These are phyloP conservation scores for Lagopus leucura DNA, from an alignment of 2,113 vertebrate species.

Conservation along the genomic window DNA sequence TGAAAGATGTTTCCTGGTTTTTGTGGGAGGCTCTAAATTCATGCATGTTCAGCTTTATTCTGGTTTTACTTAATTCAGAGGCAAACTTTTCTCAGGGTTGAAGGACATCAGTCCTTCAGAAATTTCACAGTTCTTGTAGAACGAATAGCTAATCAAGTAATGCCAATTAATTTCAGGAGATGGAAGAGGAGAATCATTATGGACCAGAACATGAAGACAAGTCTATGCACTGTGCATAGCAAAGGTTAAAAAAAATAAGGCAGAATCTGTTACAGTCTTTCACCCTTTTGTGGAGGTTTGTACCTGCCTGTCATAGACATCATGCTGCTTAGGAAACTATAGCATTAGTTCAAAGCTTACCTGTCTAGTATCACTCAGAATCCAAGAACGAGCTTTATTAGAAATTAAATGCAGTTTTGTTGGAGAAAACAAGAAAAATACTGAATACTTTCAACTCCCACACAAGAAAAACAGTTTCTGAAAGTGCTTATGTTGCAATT, in stretches of 20 bases:
- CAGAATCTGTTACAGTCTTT: neutral
- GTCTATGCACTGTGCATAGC: neutral
- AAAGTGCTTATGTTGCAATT: neutral
- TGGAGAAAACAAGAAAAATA: neutral
- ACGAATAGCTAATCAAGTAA: conserved; percentile 1
- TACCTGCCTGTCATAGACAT: neutral
- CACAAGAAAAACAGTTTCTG: neutral
- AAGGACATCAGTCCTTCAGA: neutral
- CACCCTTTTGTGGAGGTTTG: neutral
- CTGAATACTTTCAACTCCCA: neutral
- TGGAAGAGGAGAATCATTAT: neutral
- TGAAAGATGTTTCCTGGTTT: conserved; percentile 3
- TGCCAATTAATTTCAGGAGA: neutral
- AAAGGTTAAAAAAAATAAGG: neutral
- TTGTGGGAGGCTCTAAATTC: neutral
- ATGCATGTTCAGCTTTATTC: neutral
- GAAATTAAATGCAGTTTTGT: neutral
- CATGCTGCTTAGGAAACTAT: neutral
- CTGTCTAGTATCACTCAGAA: neutral
- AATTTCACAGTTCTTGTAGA: neutral
- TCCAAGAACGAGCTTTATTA: neutral
- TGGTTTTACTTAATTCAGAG: neutral
- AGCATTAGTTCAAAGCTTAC: neutral
- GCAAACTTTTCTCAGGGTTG: conserved; percentile 3
- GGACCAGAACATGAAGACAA: neutral